Base-by-base conservation (phyloP, 2,888 invertebrate genomes). In the Pimpla rufipes region DNA sequence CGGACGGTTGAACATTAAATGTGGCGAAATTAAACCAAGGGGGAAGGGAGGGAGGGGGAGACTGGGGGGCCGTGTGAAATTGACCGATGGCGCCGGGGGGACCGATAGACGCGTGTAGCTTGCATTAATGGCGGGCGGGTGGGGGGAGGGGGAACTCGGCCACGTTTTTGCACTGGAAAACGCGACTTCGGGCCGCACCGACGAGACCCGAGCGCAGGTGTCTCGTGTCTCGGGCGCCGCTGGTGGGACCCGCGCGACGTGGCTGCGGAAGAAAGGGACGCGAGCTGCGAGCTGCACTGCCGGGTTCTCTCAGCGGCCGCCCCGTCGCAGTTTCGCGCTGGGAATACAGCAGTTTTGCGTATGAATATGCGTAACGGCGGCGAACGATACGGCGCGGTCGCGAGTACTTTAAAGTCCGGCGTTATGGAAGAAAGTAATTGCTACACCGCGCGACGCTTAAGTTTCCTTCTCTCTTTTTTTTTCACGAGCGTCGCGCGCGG, bases 31-130 rank as follows among this genome's bases (percentile, higher is more conserved):
- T 42, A 62, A 66, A 66, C 55, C 11, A 29, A 2, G 29, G 5
- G 5, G 29, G 29, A 5, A 5, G 5, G 29, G 29, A 5, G 29
- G 3, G 29, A 29, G 29, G 29, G 5, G 29, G 29, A 5, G 29
- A 29, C 3, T 3, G 29, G 57, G 40, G 11, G 11, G 16, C 11
- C 55, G 11, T 18, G 55, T 23, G n/a, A 42, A 59, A 73, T 59
- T 73, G 59, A 73, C 73, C 35, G 57, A 68, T 57, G 37, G 68
- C 47, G 68, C 68, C 68, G n/a, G 29, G 13, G 59, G 68, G 75
- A 52, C 57, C 47, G 21, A 59, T 57, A 42, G n/a, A 21, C 21
- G 37, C 13, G 35, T n/a, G 50, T 59, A 37, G 21, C 18, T n/a
- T 73, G 29, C 42, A 23, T 55, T 37, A 40, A n/a, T 7, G 35